Base-by-base conservation (phyloP, 2,888 invertebrate species). In the Elmis aenea region DNA sequence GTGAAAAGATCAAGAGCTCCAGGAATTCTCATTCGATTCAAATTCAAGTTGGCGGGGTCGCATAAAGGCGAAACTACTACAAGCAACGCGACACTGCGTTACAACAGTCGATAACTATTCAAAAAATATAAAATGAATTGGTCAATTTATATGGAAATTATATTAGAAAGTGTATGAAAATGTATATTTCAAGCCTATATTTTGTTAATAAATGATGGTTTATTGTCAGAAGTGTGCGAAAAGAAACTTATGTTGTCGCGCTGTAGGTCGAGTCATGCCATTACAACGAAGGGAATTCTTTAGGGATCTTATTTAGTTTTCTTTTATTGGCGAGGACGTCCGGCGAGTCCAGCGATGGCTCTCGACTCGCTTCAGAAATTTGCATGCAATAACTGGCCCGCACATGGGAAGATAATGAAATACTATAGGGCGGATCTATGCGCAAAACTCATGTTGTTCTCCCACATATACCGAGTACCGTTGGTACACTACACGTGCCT, bases 381-480 rank as follows among this genome's bases (percentile, higher is more conserved):
- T 62, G 59, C 61, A 63, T 62, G 60, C 59, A 60, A 62, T 62
- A 63, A 63, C 61, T 58, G 61, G 58, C 55, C 51, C 45, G 40
- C n/a, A n/a, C n/a, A n/a, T n/a, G n/a, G n/a, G n/a, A n/a, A n/a
- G n/a, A n/a, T n/a, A n/a, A n/a, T n/a, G n/a, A n/a, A n/a, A n/a
- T n/a, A n/a, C n/a, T n/a, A n/a, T n/a, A n/a, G n/a, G n/a, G n/a
- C n/a, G n/a, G n/a, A n/a, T n/a, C n/a, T n/a, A n/a, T n/a, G n/a
- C n/a, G n/a, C n/a, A n/a, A n/a, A n/a, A n/a, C n/a, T n/a, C n/a
- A n/a, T n/a, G n/a, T n/a, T n/a, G n/a, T n/a, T n/a, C n/a, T n/a
- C n/a, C n/a, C n/a, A n/a, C n/a, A n/a, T n/a, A n/a, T n/a, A n/a
- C n/a, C n/a, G n/a, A n/a, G n/a, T n/a, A n/a, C n/a, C n/a, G n/a